Evolutionary conservation across 1,140 invertebrate species (phyloP), one percentile per base, ranked within the genome.

Genomic region (Dryas iulia): DNA sequence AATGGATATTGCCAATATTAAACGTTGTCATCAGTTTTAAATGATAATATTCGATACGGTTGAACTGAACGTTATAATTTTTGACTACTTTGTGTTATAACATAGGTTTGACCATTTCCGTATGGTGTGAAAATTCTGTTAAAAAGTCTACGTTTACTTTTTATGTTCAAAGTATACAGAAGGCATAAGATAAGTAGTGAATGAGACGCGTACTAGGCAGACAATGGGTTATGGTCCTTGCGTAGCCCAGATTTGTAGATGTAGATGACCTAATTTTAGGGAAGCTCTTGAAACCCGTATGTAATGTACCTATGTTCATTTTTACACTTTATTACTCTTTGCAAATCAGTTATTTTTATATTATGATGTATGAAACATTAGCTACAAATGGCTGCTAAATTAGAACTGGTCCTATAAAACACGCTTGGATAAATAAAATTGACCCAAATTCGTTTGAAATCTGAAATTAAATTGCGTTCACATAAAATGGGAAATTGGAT

Each of bases 381-480:
- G 39, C 18, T 21, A 8, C 14, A 18, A 47, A 47, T 18, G 39
- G 6, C 14, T 21, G 18, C 21, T 47, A 18, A 47, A 47, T 47
- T n/a, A 47, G 18, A 47, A 47, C 39, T 47, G 39, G 18, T 21
- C 6, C 39, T 47, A 47, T 47, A 47, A 47, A 47, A 47, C 7
- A 47, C 39, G 39, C 18, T 47, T 21, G 21, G 39, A 47, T 47
- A 47, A 47, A 47, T 47, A 47, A 47, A 47, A 47, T 47, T 47
- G 39, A 47, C 39, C 39, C 18, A 47, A 21, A 47, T 47, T 47
- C 18, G 18, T 47, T 21, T 47, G 14, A 47, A 47, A 47, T 85
- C 79, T 83, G 82, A 84, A 87, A 84, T 88, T 84, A 84, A 82
- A 84, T 79, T 83, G 78, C 66, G 78, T 76, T 69, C 73, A 73